Evolutionary conservation across 2,888 invertebrate species (phyloP), one percentile per base, ranked within the genome.

Genomic region (Diloba caeruleocephala): DNA sequence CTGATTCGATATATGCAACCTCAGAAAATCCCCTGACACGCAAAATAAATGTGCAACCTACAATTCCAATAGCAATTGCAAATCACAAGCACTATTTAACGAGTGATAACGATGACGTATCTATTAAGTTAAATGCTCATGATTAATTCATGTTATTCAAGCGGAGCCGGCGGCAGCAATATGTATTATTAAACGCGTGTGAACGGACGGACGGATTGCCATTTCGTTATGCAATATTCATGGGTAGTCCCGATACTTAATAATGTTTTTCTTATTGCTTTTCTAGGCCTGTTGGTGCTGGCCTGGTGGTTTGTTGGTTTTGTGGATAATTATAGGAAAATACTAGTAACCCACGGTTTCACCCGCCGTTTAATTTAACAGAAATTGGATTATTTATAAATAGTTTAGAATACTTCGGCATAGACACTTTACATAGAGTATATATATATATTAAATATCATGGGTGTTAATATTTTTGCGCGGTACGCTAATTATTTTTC

Each of bases 171-270:
- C 58, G 55, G 56, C 54, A 23, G 41, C 54, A 56, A 41, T 44
- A 66, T 73, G 70, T 71, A 69, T 69, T 73, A 71, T 73, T 71
- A 48, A 71, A 71, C 64, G 48, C 50, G 59, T 71, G 63, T 19
- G 68, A 67, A 69, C 51, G 54, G 45, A 54, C 65, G 36, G 69
- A 50, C 61, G 50, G 51, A 56, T 54, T 26, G 58, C 45, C 44
- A 17, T 36, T 32, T 25, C 14, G 53, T 26, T 37, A 61, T 72
- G 50, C 48, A 54, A 69, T 62, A 72, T 71, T 72, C 73, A 71
- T 72, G 46, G 36, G n/a, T 26, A 32, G 6, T 14, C n/a, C 43
- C 19, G n/a, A 39, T 39, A 25, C 33, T 56, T 60, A 54, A 64
- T 56, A 49, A 44, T n/a, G 44, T 31, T 55, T 52, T 51, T 48